Evolutionary conservation across 2,888 invertebrate species (phyloP).

Genomic region (Drosophila aldrichi): DNA sequence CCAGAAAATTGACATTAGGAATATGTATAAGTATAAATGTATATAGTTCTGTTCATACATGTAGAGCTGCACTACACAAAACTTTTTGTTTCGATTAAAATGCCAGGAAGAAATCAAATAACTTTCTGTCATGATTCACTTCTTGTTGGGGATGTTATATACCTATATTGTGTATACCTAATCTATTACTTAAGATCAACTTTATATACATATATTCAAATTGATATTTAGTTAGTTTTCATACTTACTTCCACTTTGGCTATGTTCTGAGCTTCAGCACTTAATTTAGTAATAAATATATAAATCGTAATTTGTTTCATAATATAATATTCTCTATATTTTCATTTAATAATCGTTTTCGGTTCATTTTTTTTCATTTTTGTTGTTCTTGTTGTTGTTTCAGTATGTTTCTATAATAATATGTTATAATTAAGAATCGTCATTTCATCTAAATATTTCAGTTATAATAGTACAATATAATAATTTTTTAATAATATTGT

Average conservation of each 20-base stretch:
- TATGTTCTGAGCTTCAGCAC: background rate
- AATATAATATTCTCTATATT: constrained; percentile 83
- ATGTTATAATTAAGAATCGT: constrained; percentile 83
- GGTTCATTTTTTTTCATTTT: constrained; percentile 48
- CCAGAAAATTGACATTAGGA: background rate
- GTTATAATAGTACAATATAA: constrained; percentile 82
- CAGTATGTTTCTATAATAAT: constrained; percentile 82
- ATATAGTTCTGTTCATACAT: too few species aligned
- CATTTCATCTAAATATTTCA: constrained; percentile 83
- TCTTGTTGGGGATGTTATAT: too few species aligned
- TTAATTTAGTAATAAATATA: background rate
- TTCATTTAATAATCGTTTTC: constrained; percentile 77
- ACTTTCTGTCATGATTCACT: too few species aligned
- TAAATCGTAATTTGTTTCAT: constrained; percentile 45
- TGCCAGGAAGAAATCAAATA: too few species aligned
- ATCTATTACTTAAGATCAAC: background rate
- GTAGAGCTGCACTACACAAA: too few species aligned
- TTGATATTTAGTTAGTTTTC: background rate
- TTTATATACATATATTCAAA: background rate
- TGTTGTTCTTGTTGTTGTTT: constrained; percentile 51
- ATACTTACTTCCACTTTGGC: background rate
- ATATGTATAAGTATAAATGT: background rate
- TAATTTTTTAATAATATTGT: constrained; percentile 80
- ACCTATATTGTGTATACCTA: too few species aligned
- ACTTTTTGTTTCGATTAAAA: too few species aligned